Conservation (phyloP, 1,140 invertebrate species). For the Heliconius nattereri region DNA sequence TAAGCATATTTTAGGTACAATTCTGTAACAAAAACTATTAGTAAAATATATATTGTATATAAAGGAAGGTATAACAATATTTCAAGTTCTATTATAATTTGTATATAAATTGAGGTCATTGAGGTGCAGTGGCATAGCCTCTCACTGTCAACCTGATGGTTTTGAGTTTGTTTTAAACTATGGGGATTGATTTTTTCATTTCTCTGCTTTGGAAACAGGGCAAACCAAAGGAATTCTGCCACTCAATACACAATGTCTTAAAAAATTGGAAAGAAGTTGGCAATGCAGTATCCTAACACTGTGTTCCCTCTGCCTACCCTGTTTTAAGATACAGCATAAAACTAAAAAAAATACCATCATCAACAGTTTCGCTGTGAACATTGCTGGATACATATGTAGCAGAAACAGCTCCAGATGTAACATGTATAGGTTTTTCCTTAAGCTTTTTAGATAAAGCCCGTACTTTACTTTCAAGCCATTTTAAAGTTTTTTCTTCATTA, state of each 20-base stretch:
- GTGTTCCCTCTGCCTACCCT: too few species aligned
- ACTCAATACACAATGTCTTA: too few species aligned
- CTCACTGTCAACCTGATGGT: too few species aligned
- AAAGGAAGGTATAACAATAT: neutral
- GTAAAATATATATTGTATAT: neutral
- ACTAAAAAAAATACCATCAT: conserved; percentile 66
- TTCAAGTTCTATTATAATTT: neutral
- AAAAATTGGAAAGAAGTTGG: too few species aligned
- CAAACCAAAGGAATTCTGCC: too few species aligned
- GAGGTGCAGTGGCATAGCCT: too few species aligned
- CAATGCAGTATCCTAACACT: too few species aligned
- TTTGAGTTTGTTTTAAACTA: too few species aligned
- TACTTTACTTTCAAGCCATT: conserved; percentile 87
- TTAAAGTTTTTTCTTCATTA: conserved; percentile 87
- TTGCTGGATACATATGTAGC: conserved; percentile 86
- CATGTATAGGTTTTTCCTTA: conserved; percentile 86
- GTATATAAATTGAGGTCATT: neutral
- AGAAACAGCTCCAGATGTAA: conserved; percentile 85
- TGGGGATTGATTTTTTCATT: too few species aligned
- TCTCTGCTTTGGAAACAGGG: too few species aligned
- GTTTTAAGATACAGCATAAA: conserved; percentile 20
- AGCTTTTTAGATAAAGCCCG: conserved; percentile 84
- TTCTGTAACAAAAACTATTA: conserved; percentile 71
- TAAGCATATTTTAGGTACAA: conserved; percentile 85
- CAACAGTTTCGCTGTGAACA: conserved; percentile 77